phyloP scores from a whole-genome alignment of 2,888 invertebrate genomes.

The Scaptomyza tumidula region DNA sequence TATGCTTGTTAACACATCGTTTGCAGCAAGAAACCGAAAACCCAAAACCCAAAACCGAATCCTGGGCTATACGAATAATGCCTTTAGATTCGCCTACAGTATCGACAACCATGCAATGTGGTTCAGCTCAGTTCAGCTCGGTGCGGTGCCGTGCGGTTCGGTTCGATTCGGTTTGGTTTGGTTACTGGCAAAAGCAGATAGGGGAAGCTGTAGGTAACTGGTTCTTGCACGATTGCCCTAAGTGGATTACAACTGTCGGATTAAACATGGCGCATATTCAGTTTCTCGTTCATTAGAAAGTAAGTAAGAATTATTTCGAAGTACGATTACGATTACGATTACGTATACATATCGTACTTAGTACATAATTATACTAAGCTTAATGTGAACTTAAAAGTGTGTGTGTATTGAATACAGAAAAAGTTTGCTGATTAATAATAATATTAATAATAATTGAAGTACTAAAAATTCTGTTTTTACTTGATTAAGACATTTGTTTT shows the following conservation, averaged over 20 bases:
- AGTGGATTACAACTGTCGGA: background rate
- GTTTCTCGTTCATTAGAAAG: background rate
- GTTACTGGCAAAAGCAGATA: background rate
- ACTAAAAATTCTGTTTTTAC: too few species aligned
- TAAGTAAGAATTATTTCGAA: background rate
- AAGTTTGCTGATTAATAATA: too few species aligned
- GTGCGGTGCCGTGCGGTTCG: too few species aligned
- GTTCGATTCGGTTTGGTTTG: background rate
- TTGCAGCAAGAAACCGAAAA: conserved; percentile 27
- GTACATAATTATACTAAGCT: too few species aligned
- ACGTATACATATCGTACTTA: background rate
- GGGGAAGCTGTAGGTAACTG: background rate
- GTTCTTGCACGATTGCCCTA: background rate
- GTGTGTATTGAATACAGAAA: too few species aligned
- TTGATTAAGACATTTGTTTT: too few species aligned
- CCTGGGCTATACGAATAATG: background rate
- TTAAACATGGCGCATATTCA: conserved; percentile 1
- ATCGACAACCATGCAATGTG: background rate
- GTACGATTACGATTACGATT: background rate
- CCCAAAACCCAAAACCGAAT: background rate
- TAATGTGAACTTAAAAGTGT: too few species aligned
- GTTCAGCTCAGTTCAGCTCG: background rate
- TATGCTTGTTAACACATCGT: conserved; percentile 67
- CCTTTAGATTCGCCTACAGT: background rate
- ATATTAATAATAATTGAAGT: too few species aligned